Conservation (phyloP, 2,888 invertebrate species). For the Amiota communis region DNA sequence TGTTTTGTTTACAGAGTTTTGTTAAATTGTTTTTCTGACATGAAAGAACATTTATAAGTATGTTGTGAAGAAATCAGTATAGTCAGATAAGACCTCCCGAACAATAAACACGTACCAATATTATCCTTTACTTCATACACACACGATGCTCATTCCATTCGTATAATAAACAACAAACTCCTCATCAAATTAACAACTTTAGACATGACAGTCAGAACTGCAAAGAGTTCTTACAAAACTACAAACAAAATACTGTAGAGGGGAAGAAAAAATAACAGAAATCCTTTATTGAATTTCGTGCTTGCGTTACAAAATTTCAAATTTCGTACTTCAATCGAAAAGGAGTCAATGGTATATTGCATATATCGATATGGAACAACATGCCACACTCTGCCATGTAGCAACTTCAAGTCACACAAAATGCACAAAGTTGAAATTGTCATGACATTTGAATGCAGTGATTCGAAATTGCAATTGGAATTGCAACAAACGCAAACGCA, state of each 20-base stretch:
- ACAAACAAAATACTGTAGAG: background rate
- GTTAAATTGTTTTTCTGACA: too few relatives aligned
- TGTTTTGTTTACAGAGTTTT: too few relatives aligned
- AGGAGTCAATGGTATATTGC: too few relatives aligned
- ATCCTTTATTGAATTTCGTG: constrained; percentile 21
- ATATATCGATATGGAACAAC: background rate
- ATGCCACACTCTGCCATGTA: background rate
- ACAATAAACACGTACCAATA: background rate
- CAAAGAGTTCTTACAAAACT: too few relatives aligned
- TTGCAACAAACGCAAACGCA: background rate
- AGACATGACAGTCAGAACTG: too few relatives aligned
- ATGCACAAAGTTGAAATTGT: constrained; percentile 9
- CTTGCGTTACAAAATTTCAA: constrained; percentile 14
- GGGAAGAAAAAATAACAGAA: background rate
- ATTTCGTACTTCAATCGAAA: background rate
- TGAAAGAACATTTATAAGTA: too few relatives aligned
- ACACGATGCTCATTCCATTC: too few relatives aligned
- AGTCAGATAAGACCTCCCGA: too few relatives aligned
- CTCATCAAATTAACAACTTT: constrained; percentile 8
- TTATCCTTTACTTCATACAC: background rate
- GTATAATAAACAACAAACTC: background rate
- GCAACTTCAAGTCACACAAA: background rate
- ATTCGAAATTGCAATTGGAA: constrained; percentile 12
- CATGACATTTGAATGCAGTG: constrained; percentile 23
- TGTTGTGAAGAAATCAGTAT: too few relatives aligned